phyloP scores from a whole-genome alignment of 2,113 vertebrate species.

The Tyto alba region DNA sequence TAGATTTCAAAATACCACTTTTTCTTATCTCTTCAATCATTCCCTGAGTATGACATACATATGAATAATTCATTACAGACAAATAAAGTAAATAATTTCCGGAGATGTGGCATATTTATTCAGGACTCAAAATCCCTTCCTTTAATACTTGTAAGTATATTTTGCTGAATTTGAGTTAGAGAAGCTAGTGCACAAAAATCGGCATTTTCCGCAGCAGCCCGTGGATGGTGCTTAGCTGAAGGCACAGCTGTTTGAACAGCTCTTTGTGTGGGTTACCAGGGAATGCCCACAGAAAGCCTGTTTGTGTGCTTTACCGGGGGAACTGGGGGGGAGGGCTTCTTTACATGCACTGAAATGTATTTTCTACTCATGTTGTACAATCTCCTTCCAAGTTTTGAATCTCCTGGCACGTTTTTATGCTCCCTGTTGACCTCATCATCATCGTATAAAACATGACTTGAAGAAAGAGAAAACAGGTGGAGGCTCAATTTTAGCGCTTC shows the following conservation, averaged over 20 bases:
- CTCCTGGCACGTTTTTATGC: constrained; percentile 16
- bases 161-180: not conserved
- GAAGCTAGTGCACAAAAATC: not conserved
- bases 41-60: not conserved
- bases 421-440: constrained; percentile 24
- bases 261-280: constrained; percentile 36
- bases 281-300: constrained; percentile 48
- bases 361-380: constrained; percentile 16
- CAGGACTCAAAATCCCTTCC: not conserved
- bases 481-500: not conserved
- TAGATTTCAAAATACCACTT: not conserved
- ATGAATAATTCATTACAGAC: not conserved
- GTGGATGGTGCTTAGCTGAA: not conserved
- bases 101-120: not conserved
- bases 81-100: not conserved
- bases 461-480: constrained; percentile 37
- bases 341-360: not conserved
- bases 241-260: constrained; percentile 47
- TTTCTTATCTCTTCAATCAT: not conserved
- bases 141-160: not conserved
- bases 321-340: not conserved
- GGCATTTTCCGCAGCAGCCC: not conserved
- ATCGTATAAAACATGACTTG: constrained; percentile 17
- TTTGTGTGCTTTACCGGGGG: constrained; percentile 11
- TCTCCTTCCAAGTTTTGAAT: constrained; percentile 43